Base-by-base conservation (phyloP, 2,888 invertebrate genomes). In the Machimus rusticus region DNA sequence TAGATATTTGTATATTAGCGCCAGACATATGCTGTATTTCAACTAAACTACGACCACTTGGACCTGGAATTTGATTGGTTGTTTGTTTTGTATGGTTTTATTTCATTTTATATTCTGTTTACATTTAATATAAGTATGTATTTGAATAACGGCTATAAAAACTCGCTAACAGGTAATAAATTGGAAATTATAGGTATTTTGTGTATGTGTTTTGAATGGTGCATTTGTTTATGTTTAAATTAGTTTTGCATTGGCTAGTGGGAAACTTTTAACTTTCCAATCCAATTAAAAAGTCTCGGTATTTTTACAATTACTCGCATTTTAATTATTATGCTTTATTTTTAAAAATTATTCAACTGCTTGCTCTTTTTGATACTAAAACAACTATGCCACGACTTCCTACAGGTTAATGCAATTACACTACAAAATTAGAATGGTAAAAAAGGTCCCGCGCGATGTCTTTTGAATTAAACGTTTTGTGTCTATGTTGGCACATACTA, bases 1-100 rank as follows among this genome's bases (percentile, higher is more conserved):
- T 99, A 90, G 98, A 98, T 94, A 99, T 99, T 94, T 99, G 98
- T 94, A 99, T 98, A 94, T 97, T 98, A 93, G 99, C 98, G 93
- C 98, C 98, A 92, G 98, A 98, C 94, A 96, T 95, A 94, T 98
- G 98, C 94, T 99, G 99, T 93, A 99, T 98, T 95, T 99, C 99
- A 92, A 98, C 97, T 93, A 99, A 95, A 93, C 98, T 97, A 93
- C 98, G 96, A 90, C 99, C 99, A 92, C 98, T 98, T 90, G 98
- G 98, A 92, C 97, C 96, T 96, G 94, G 85, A 92, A 92, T 91
- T 90, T 90, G 51, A 86, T 89, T 89, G 88, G 74, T 76, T 57
- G 46, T 86, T 89, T 87, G 85, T 85, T 85, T 85, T 85, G 85
- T 85, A 74, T 85, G 87, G 87, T 87, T 87, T 86, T 85, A 46